phyloP scores from a whole-genome alignment of 2,797 vertebrate species.

The Erethizon dorsatum region DNA sequence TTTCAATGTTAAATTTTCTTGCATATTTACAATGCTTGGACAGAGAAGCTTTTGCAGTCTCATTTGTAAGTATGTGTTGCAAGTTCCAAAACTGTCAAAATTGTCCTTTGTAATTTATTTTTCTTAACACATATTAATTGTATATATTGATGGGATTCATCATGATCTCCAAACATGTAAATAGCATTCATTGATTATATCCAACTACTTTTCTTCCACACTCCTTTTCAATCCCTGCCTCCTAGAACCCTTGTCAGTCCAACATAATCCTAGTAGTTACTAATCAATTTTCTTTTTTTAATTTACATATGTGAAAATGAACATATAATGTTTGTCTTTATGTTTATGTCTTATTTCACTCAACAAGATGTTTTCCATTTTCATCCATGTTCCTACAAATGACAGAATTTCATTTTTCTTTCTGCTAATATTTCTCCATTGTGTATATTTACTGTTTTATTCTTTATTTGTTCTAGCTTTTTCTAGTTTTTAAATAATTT shows the following conservation, averaged over 20 bases:
- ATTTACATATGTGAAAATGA: not conserved
- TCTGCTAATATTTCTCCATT: not conserved
- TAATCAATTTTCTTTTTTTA: not conserved
- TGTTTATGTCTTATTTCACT: not conserved
- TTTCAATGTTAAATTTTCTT: not conserved
- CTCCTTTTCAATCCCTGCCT: too few species aligned
- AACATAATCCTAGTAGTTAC: too few species aligned
- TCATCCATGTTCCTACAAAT: not conserved
- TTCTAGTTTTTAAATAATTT: not conserved
- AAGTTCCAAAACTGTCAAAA: not conserved
- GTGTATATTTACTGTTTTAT: not conserved
- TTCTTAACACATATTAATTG: not conserved
- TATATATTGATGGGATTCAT: not conserved
- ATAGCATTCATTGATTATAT: not conserved
- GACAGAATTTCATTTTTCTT: not conserved
- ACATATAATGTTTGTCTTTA: not conserved
- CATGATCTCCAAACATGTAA: not conserved
- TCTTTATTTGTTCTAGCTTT: not conserved
- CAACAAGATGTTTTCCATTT: not conserved
- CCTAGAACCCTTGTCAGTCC: not conserved
- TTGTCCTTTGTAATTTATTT: not conserved
- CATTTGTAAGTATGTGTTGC: not conserved
- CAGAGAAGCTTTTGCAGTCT: rapidly evolving
- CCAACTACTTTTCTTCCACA: not conserved
- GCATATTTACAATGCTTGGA: not conserved